Evolutionary conservation across 2,797 vertebrate genomes (phyloP), one percentile per base, ranked within the genome.

Genomic region (Alfaro cultratus): DNA sequence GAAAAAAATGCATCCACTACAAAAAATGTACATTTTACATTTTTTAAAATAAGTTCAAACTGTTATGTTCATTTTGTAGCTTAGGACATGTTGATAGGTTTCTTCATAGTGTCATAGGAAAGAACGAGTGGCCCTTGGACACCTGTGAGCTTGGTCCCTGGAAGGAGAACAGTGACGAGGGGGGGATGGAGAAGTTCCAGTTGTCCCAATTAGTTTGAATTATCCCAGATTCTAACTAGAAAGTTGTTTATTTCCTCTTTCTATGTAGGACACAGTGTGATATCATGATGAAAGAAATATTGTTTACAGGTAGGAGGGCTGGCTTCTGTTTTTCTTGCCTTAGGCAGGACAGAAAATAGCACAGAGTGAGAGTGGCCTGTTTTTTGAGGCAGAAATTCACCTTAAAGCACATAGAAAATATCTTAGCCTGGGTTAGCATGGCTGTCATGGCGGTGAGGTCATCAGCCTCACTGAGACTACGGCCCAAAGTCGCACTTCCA

Each of bases 261-360:
- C 18, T 3, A 79, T 83, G 78, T 87, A 83, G 88, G 85, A 77
- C 85, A 86, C 43, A 43, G 55, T 78, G 74, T 77, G 49, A 79
- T 82, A 71, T 46, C 55, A 73, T 74, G 55, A 75, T 73, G 39
- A 86, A 60, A 87, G 75, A 73, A 62, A 76, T 45, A 62, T 76
- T 92, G 87, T 92, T 89, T 84, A 88, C 80, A 86, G 84, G 84
- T 85, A 86, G 77, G 77, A 86, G 74, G 53, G 68, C 53, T 53
- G 57, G 67, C 73, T 51, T 75, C 41, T 81, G 78, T 80, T 85
- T 64, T 29, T 72, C 34, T 67, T 4, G 78, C 90, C 91, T 80
- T 45, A 26, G 89, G 83, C 87, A 49, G 57, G 49, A 26, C 55
- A 73, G 78, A 82, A 85, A 82, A 85, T 80, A 86, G 85, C 75